phyloP scores from a whole-genome alignment of 2,797 vertebrate genomes.

The Sebastes iracundus region DNA sequence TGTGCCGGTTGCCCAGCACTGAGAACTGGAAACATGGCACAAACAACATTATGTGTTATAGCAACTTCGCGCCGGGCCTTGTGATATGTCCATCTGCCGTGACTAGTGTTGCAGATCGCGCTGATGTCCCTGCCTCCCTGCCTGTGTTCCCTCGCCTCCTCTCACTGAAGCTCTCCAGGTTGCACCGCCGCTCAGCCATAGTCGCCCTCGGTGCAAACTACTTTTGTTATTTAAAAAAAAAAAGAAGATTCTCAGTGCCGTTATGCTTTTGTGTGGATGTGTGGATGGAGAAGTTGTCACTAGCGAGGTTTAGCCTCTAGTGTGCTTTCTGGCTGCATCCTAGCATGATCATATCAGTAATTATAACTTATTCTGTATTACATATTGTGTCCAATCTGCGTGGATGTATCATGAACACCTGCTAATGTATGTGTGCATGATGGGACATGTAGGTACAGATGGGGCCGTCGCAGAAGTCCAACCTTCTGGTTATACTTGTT shows the following conservation, averaged over 20 bases:
- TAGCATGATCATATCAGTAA: not conserved
- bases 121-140: conserved; percentile 48
- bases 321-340: not conserved
- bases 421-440: not conserved
- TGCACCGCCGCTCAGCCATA: conserved; percentile 36
- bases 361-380: conserved; percentile 7
- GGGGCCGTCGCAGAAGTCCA: not conserved
- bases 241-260: not conserved
- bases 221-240: conserved; percentile 14
- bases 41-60: conserved; percentile 60
- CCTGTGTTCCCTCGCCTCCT: conserved; percentile 53
- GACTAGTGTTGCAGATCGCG: conserved; percentile 64
- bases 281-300: not conserved
- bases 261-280: not conserved
- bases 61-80: conserved; percentile 54
- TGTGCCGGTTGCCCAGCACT: conserved; percentile 51
- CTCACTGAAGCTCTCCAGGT: conserved; percentile 50
- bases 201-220: conserved; percentile 21
- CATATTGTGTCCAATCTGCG: not conserved
- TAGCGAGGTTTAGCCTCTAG: not conserved
- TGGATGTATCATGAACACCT: not conserved
- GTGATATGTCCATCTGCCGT: conserved; percentile 71
- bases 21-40: conserved; percentile 60
- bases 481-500: not conserved
- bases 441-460: not conserved